Base-by-base conservation (phyloP, 2,113 vertebrate genomes). In the Paedocypris sp. region DNA sequence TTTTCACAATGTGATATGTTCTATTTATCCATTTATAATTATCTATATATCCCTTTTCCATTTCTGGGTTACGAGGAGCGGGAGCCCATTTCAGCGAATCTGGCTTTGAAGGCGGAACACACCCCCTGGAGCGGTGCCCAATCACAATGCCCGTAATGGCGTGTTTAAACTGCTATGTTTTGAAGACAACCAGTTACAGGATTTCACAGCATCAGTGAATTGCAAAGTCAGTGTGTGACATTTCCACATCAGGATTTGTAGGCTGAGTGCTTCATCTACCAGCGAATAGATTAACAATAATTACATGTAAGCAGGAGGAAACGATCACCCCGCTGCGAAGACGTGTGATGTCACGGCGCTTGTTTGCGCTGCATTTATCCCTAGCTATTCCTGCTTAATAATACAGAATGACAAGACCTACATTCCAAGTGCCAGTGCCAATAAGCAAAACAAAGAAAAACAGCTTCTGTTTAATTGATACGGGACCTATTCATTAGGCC, bases 401-500 rank as follows among this genome's bases (percentile, higher is more conserved):
- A 68, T 46, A 68, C 64, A 13, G 46, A 23, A 66, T 73, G 68
- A 76, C 73, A 76, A 62, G 72, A 72, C 68, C 38, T 71, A 56
- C 70, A 78, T 70, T 81, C 75, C 72, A 60, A 51, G 42, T 26
- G 19, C 50, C 53, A 60, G 10, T 10, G 54, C 64, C 51, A 73
- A 64, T 67, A 71, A 69, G 53, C 61, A 59, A 65, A 72, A 76
- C 64, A 66, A 73, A 68, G 63, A 74, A 70, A 73, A 60, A 68
- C 61, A 66, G 67, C 63, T 57, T 61, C 29, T 15, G 47, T 72
- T 72, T 79, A 77, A 80, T 73, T 80, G 79, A 77, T 75, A 71
- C 43, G n/a, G 38, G 68, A 51, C 57, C 66, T 77, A 75, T 79
- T 80, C 73, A 76, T 81, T 79, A 79, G 46, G 79, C 69, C 70